Evolutionary conservation across 1,140 invertebrate species (phyloP).

Genomic region (Cephus cinctus): DNA sequence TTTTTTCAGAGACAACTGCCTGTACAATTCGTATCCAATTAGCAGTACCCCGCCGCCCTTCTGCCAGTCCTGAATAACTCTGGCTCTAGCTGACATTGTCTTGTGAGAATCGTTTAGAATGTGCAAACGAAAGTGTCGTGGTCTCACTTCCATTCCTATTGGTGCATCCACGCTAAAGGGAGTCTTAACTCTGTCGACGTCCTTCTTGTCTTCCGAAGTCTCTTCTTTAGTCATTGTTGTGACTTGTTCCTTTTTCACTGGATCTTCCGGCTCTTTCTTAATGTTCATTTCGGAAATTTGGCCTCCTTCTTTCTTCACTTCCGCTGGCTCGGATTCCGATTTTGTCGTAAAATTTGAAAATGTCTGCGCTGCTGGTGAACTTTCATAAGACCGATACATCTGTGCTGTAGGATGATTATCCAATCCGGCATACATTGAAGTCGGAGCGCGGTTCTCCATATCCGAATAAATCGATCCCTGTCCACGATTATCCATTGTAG

Average conservation of each 20-base stretch:
- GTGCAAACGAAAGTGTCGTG: slow-evolving; percentile 83
- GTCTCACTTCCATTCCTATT: slow-evolving; percentile 52
- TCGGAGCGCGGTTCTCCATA: too few species aligned
- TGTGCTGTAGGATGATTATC: slow-evolving; percentile 18
- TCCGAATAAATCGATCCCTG: slow-evolving; percentile 21
- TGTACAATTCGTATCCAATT: slow-evolving; percentile 97
- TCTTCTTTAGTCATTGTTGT: slow-evolving; percentile 46
- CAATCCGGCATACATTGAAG: too few species aligned
- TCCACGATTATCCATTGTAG: slow-evolving; percentile 13
- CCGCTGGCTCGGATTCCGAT: slow-evolving; percentile 2
- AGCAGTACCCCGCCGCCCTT: slow-evolving; percentile 88
- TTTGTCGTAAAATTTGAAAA: background rate
- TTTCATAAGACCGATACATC: slow-evolving; percentile 21
- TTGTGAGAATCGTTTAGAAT: slow-evolving; percentile 94
- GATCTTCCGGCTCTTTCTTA: slow-evolving; percentile 36
- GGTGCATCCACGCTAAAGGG: slow-evolving; percentile 45
- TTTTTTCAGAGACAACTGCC: slow-evolving; percentile 81
- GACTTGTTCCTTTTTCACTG: slow-evolving; percentile 35
- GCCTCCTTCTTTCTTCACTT: slow-evolving; percentile 31
- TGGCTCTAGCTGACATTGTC: slow-evolving; percentile 79
- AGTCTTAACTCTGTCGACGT: slow-evolving; percentile 37
- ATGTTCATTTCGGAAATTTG: slow-evolving; percentile 23
- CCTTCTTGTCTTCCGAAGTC: slow-evolving; percentile 58
- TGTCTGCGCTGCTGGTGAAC: background rate
- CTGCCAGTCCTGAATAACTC: slow-evolving; percentile 81